phyloP scores from a whole-genome alignment of 2,797 vertebrate genomes.

The Hemibagrus guttatus region DNA sequence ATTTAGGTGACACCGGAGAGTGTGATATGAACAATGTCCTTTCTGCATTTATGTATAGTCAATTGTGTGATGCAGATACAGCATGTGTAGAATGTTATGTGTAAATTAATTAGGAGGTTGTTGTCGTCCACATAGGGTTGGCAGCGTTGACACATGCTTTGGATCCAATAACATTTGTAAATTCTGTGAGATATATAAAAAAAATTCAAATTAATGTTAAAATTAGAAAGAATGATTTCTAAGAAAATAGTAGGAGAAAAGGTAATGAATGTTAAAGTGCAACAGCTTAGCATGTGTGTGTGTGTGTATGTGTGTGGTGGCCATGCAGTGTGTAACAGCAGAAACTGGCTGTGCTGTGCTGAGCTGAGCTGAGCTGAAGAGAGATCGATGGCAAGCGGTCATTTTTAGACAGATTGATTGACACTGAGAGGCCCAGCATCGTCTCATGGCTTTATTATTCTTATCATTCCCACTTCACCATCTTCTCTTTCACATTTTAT shows the following conservation, averaged over 20 bases:
- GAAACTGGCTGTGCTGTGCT: too few relatives aligned
- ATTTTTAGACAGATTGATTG: conserved; percentile 32
- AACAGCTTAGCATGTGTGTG: not conserved
- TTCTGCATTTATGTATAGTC: too few relatives aligned
- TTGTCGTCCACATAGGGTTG: too few relatives aligned
- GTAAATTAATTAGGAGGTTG: too few relatives aligned
- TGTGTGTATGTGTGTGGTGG: not conserved
- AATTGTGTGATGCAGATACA: too few relatives aligned
- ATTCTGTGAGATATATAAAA: not conserved
- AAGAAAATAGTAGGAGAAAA: not conserved
- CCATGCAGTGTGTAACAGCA: not conserved
- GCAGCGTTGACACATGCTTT: too few relatives aligned
- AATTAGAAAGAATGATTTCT: not conserved
- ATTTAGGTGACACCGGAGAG: too few relatives aligned
- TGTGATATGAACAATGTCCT: too few relatives aligned
- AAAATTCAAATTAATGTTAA: not conserved
- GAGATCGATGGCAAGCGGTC: conserved; percentile 12
- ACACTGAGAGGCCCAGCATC: conserved; percentile 14
- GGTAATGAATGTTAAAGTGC: not conserved
- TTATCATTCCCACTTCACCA: conserved; percentile 13
- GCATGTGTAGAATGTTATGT: too few relatives aligned
- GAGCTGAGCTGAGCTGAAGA: not conserved
- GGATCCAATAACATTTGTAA: not conserved
- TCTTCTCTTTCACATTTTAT: conserved; percentile 38
- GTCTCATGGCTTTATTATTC: conserved; percentile 12